Base-by-base conservation (phyloP, 2,113 vertebrate genomes). In the Hippocampus barbouri region DNA sequence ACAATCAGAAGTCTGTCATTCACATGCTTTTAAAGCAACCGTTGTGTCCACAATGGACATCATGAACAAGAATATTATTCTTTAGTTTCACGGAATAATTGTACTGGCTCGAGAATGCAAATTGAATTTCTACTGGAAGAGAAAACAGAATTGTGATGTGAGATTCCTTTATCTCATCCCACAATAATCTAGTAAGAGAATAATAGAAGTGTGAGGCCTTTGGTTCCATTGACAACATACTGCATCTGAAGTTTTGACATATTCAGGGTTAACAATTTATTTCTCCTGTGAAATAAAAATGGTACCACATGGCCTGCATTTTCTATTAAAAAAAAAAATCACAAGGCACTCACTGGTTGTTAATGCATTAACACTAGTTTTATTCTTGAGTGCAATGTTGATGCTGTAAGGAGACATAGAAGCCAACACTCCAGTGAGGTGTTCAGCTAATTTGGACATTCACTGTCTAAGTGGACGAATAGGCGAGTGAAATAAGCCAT, bases 31-130 rank as follows among this genome's bases (percentile, higher is more conserved):
- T 64, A 76, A 74, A 73, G 66, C 30, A 69, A 68, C 71, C 60
- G 70, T 71, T 60, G 15, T 38, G 27, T 68, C 56, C 75, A 73
- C 68, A 40, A 21, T 66, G n/a, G 62, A 73, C 47, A 59, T 70
- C 5, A 40, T 56, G 47, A 66, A 82, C 69, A 72, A 27, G 2
- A 45, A 76, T 81, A 68, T 81, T 70, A 54, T 80, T 77, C 78
- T 53, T n/a, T 40, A 60, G 27, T 70, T 75, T 77, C 57, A 59
- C 4, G 25, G 61, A 72, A 68, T 68, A 72, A 69, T 72, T 74
- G 62, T 51, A 57, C 75, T 72, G 73, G 53, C 81, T 79, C 69
- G 75, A 74, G 84, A 86, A 83, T 67, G 75, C 56, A 83, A 83
- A 86, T 74, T 80, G 70, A 77, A 86, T 82, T 72, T 68, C 84